These are phyloP conservation scores for Halcyon senegalensis DNA, from an alignment of 2,113 vertebrate species.

Conservation along the genomic window DNA sequence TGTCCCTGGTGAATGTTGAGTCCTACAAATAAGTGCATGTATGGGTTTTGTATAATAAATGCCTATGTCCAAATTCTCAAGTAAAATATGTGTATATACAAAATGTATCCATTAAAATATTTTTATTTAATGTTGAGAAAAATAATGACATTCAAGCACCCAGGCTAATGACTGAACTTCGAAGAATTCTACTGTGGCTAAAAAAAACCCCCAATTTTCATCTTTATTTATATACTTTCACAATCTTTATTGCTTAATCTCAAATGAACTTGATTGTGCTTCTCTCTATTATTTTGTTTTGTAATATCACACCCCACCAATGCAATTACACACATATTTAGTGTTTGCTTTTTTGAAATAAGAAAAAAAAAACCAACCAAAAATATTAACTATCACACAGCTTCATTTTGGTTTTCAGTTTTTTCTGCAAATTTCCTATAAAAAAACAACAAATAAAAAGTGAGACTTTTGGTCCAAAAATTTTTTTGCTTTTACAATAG, in stretches of 20 bases:
- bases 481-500: neutral
- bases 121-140: neutral
- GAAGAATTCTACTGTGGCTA: neutral
- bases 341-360: neutral
- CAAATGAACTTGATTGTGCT: neutral
- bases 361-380: neutral
- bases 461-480: neutral
- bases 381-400: neutral
- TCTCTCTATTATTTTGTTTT: neutral
- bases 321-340: neutral
- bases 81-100: neutral
- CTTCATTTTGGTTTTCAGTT: neutral
- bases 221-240: neutral
- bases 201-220: fast-evolving
- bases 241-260: neutral
- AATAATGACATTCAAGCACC: neutral
- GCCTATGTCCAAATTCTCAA: neutral
- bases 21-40: neutral
- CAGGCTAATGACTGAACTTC: neutral
- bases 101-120: neutral
- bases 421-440: neutral
- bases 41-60: neutral
- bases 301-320: neutral
- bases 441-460: neutral
- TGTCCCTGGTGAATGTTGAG: neutral